Evolutionary conservation across 2,888 invertebrate species (phyloP), one percentile per base, ranked within the genome.

Genomic region (Branchinecta sandiegonensis): DNA sequence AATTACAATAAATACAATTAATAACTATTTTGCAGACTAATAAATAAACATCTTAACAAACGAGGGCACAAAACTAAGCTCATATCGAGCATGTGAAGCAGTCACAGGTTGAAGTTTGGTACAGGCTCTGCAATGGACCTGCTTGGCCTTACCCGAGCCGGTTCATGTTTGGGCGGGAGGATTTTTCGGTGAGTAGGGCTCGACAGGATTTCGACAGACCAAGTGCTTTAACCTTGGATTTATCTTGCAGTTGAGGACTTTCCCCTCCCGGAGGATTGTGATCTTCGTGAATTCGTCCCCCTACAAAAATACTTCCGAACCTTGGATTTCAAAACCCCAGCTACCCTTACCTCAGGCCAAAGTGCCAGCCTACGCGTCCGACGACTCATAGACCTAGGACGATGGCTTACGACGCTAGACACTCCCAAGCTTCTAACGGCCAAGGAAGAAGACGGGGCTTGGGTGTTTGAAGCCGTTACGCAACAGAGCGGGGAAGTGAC

Each of bases 191-290:
- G n/a, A n/a, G n/a, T n/a, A n/a, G n/a, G n/a, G n/a, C n/a, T n/a
- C n/a, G n/a, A n/a, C n/a, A n/a, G n/a, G n/a, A n/a, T n/a, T n/a
- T n/a, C n/a, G n/a, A n/a, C n/a, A 23, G 23, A 23, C 23, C 23
- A 23, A 23, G 23, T 23, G 23, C 23, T 23, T 23, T 23, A 37
- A 37, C 37, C 37, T 37, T 5, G 37, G 37, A 6, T 5, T 37
- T 37, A 37, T 37, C 37, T 37, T 37, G 23, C 23, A 87, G 87
- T 84, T 77, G 78, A 79, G 50, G 81, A 82, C 71, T 81, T 83
- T 65, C 88, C 90, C 6, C 79, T 91, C 68, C 85, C 86, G 0
- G 90, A 90, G 78, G 90, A 91, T 77, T 84, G 84, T 74, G 87
- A 88, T 76, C 78, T 91, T 67, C 85, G 88, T 75, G 89, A 90